Evolutionary conservation across 2,888 invertebrate species (phyloP).

Genomic region (Acleris cristana): DNA sequence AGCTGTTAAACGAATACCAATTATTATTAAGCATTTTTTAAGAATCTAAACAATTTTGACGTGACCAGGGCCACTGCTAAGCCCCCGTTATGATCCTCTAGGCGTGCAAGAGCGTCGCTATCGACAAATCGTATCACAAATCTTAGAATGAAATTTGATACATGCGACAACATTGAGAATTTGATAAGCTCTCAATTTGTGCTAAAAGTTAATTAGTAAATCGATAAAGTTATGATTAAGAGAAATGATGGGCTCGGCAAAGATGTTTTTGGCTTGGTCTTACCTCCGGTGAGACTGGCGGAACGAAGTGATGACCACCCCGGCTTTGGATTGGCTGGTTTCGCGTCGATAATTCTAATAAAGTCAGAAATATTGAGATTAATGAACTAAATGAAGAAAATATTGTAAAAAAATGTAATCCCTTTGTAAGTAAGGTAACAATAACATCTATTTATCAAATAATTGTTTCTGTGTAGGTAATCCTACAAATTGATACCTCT

Average conservation of each 20-base stretch:
- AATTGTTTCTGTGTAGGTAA: too few relatives aligned
- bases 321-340: conserved; percentile 87
- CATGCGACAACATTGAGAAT: conserved; percentile 73
- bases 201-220: conserved; percentile 47
- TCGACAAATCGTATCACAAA: conserved; percentile 22
- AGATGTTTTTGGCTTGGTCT: conserved; percentile 33
- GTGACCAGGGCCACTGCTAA: conserved; percentile 3
- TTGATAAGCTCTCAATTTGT: conserved; percentile 60
- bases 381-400: too few relatives aligned
- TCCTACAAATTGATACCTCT: too few relatives aligned
- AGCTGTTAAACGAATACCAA: conserved; percentile 78
- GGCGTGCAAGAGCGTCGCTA: conserved; percentile 24
- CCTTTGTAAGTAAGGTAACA: too few relatives aligned
- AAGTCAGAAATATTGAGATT: conserved; percentile 12
- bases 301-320: conserved; percentile 95
- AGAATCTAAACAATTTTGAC: conserved; percentile 29
- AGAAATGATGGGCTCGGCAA: conserved; percentile 36
- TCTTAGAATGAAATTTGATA: conserved; percentile 20
- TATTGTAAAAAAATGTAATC: neutral
- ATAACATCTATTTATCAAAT: too few relatives aligned
- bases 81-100: conserved; percentile 19
- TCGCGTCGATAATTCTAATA: conserved; percentile 77
- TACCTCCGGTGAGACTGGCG: conserved; percentile 94
- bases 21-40: conserved; percentile 53
- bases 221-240: conserved; percentile 44